A percentile compares a stretch with the other conserved stretches of the same genome.
phyloP scores from a whole-genome alignment of 2,113 vertebrate genomes.

The Naja naja region DNA sequence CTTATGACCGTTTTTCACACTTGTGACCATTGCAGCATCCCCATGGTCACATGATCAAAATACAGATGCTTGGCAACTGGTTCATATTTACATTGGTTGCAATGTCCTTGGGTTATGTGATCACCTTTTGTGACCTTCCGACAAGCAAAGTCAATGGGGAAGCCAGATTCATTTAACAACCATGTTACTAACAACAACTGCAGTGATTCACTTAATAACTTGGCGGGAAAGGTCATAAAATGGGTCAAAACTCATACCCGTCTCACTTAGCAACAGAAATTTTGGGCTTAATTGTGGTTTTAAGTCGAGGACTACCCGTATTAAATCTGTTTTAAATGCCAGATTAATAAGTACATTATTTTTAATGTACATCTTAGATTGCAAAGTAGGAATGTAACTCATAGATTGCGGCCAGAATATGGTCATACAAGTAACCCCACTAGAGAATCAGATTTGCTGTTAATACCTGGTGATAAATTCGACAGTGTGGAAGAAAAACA shows the following conservation, averaged over 20 bases:
- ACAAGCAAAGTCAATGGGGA: neutral
- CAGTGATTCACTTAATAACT: neutral
- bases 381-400: neutral
- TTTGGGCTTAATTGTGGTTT: neutral
- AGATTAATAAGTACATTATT: neutral
- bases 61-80: neutral
- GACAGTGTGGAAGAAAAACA: neutral
- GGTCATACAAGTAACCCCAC: neutral
- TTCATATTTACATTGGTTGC: neutral
- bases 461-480: neutral
- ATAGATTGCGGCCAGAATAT: neutral
- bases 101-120: neutral
- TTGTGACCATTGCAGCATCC: neutral
- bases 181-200: neutral
- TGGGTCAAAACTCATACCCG: neutral
- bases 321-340: neutral
- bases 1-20: neutral
- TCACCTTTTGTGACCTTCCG: neutral
- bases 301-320: neutral
- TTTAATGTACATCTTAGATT: neutral
- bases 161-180: neutral
- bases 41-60: neutral
- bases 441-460: neutral
- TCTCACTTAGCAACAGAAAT: neutral
- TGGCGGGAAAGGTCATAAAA: neutral